Base-by-base conservation (phyloP, 2,888 invertebrate genomes). In the Gryllus longicercus region DNA sequence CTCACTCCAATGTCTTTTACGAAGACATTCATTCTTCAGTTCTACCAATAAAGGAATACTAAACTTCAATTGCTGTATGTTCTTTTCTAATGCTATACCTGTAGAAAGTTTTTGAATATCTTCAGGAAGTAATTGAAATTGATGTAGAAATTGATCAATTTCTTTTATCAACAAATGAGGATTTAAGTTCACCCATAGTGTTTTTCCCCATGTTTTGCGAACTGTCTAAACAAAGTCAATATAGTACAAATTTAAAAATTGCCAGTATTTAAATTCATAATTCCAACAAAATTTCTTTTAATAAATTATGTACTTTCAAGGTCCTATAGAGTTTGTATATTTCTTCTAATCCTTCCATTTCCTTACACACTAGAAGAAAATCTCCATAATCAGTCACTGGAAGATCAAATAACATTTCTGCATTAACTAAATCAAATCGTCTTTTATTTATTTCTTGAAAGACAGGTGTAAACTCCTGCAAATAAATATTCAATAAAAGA, bases 381-480 rank as follows among this genome's bases (percentile, higher is more conserved):
- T 25, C 8, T 14, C 21, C 49, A 50, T 77, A 77, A 49, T 77
- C 77, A 50, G 50, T 77, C 49, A 77, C 49, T 14, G 77, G 77
- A 49, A 77, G 77, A 12, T 77, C 77, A 77, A 77, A 77, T 11
- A 77, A 23, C 77, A 77, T 77, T 77, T 77, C 77, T 16, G 77
- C 77, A 49, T 25, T 21, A 18, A 77, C 50, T 14, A 77, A 49
- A 11, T 49, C 49, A 25, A 49, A n/a, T 5, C 77, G 77, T 50
- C n/a, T 77, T 77, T 77, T 21, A 14, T 77, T 50, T 18, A 77
- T 21, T 77, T 77, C 77, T 49, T 49, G 14, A 49, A 49, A 77
- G 38, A 11, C 1, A 16, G 77, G 77, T 77, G 11, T 50, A n/a
- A 50, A 77, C 11, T 77, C 49, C 77, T 77, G 21, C 4, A 75